phyloP scores from a whole-genome alignment of 2,888 invertebrate species.

The Pseudococcus viburni region DNA sequence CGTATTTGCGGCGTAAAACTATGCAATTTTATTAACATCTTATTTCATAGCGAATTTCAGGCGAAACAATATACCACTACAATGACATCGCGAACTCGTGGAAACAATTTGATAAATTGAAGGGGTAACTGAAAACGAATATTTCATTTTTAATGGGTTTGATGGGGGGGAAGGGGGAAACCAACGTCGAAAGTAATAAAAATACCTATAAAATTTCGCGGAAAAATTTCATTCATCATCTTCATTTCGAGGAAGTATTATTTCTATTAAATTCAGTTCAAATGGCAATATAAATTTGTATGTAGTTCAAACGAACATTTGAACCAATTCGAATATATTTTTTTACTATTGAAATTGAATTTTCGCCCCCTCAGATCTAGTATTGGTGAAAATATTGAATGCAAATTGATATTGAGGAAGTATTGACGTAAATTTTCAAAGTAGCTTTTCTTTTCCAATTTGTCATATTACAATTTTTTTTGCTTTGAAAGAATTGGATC shows the following conservation, averaged over 20 bases:
- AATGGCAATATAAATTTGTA: no score
- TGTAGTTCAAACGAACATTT: no score
- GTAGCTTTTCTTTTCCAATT: no score
- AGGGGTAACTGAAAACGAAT: neutral
- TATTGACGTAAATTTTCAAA: no score
- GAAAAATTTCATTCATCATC: neutral
- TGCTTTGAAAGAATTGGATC: no score
- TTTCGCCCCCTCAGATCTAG: no score
- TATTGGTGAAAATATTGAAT: no score
- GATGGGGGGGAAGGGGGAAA: neutral
- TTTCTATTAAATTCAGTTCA: no score
- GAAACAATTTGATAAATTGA: neutral
- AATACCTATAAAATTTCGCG: neutral
- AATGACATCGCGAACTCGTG: neutral
- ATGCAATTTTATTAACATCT: constrained; percentile 26
- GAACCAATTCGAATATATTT: no score
- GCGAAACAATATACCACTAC: neutral
- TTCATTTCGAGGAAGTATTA: neutral
- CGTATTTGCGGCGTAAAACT: constrained; percentile 4
- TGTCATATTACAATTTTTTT: no score
- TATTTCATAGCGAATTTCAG: constrained; percentile 2
- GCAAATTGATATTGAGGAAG: no score
- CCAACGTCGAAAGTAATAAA: neutral
- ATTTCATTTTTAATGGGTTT: neutral
- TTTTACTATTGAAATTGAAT: no score